Evolutionary conservation across 2,113 vertebrate species (phyloP).

Genomic region (Garra rufa): DNA sequence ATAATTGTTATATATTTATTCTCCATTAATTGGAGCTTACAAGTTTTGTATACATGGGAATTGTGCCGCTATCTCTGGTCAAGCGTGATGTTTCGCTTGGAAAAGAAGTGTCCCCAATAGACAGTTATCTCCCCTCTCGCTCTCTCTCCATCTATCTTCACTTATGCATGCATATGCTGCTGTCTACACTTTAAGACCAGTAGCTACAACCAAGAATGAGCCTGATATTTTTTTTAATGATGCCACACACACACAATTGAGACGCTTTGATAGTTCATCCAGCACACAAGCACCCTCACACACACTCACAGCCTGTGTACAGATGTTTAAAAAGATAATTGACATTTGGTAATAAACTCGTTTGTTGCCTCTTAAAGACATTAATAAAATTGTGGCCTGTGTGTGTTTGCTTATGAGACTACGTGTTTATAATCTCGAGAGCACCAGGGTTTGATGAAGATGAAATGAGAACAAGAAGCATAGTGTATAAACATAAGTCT

Average conservation of each 20-base stretch:
- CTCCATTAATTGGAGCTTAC: not conserved
- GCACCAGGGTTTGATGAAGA: slow-evolving; percentile 47
- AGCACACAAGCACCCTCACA: not conserved
- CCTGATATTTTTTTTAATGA: slow-evolving; percentile 7
- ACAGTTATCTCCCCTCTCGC: not conserved
- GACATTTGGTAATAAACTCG: slow-evolving; percentile 50
- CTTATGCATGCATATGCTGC: slow-evolving; percentile 66
- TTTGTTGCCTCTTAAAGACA: slow-evolving; percentile 52
- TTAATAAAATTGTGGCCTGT: slow-evolving; percentile 31
- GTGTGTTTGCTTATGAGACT: slow-evolving; percentile 33
- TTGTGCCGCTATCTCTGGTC: not conserved
- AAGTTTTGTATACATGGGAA: not conserved
- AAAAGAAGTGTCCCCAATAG: slow-evolving; percentile 22
- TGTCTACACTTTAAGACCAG: slow-evolving; percentile 21
- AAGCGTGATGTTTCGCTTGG: slow-evolving; percentile 4
- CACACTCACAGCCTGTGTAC: slow-evolving; percentile 37
- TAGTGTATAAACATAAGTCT: slow-evolving; percentile 46
- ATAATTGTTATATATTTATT: too few relatives aligned
- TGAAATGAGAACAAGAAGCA: slow-evolving; percentile 39
- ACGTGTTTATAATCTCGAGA: slow-evolving; percentile 28
- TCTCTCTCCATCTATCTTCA: slow-evolving; percentile 23
- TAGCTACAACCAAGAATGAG: not conserved
- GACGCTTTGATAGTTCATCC: slow-evolving; percentile 23
- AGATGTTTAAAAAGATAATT: slow-evolving; percentile 54
- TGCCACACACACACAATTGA: not conserved